Base-by-base conservation (phyloP, 2,113 vertebrate species). In the Malurus alboscapulatus region DNA sequence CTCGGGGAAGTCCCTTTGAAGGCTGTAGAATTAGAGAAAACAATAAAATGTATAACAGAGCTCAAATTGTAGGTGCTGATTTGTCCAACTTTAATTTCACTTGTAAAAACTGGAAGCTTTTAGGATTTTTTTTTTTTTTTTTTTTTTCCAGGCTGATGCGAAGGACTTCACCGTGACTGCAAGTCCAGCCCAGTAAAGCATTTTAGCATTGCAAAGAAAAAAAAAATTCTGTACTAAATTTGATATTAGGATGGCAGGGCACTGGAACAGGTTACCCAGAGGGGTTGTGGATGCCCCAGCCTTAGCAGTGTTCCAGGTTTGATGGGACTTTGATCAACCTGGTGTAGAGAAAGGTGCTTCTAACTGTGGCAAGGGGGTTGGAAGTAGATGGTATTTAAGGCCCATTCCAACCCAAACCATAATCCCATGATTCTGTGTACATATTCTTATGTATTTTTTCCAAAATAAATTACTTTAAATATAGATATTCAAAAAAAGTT, bases 361-460 rank as follows among this genome's bases (percentile, higher is more conserved):
- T 75, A n/a, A 40, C 13, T 29, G 18, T 8, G 19, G 9, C 77
- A 61, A 25, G 14, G 4, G 14, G 26, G 38, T 40, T 53, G 19
- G 16, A 59, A 12, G 24, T 21, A 32, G 4, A 17, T 25, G 6
- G 10, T 40, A 8, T 75, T 40, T 67, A 53, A 47, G n/a, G 19
- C 34, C 6, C 22, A 16, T 53, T 44, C 10, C 24, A 74, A 59
- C 2, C 2, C 16, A 74, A 74, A 40, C 3, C 6, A 30, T 40
- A 74, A 38, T 59, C 45, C 22, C 17, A 2, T 29, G 7, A 26
- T 18, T 74, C 17, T 54, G 6, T 54, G 3, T 17, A 40, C 34
- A 15, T 74, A 81, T 25, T 34, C 1, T 2, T 38, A 14, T 1
- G 1, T 32, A 3, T 4, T 25, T 74, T 67, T 12, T 38, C 38